Evolutionary conservation across 2,113 vertebrate genomes (phyloP), one percentile per base, ranked within the genome.

Genomic region (Sinocyclocheilus rhinocerous): DNA sequence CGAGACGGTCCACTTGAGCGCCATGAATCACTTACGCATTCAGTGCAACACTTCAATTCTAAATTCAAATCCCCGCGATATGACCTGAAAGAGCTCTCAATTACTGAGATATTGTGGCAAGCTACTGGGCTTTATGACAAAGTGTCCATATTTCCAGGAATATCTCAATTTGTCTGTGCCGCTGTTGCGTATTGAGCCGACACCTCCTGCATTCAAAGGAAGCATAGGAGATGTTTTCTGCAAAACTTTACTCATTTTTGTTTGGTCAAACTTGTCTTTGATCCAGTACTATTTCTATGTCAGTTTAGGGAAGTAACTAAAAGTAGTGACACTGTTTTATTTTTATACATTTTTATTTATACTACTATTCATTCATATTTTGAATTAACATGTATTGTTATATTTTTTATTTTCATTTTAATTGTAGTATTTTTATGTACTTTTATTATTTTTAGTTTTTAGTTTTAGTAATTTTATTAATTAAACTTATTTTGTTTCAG

Each of bases 71-170:
- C 55, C 33, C 22, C 24, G 57, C 6, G 1, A 26, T 76, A 76
- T 76, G 16, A 76, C 73, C 76, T 55, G 4, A 6, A 39, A 36
- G 57, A 65, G 57, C 16, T 59, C 78, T 61, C 6, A 81, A 81
- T 45, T 24, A n/a, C 33, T 42, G 78, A 22, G 26, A 26, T 81
- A 26, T 24, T 81, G 20, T 33, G 55, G 26, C 20, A 55, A n/a
- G 55, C 33, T 6, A 24, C 12, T 20, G 36, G 33, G 52, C 26
- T 78, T 78, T 78, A 33, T n/a, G n/a, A n/a, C n/a, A n/a, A n/a
- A n/a, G n/a, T n/a, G n/a, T n/a, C n/a, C n/a, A n/a, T n/a, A n/a
- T 57, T 76, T 76, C 13, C 24, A 78, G 76, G 48, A 81, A 63
- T 24, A 65, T 65, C n/a, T 45, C 7, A n/a, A 61, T 79, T 79